phyloP scores from a whole-genome alignment of 2,113 vertebrate species.

The Todiramphus saurophagus region DNA sequence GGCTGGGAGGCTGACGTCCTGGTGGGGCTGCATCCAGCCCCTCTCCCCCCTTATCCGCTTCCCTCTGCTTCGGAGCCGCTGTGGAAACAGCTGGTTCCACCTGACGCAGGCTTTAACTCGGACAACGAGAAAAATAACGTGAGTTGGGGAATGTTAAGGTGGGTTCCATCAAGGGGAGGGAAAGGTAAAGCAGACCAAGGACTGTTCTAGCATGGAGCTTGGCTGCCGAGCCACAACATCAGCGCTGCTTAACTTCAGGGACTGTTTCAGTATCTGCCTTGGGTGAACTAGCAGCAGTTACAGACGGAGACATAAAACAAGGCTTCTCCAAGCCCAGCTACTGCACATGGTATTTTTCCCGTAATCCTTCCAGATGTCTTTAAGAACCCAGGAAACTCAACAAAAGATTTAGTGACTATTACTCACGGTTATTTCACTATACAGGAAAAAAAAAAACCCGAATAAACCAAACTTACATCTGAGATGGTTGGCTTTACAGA shows the following conservation, averaged over 20 bases:
- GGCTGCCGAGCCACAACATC: not conserved
- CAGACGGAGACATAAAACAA: not conserved
- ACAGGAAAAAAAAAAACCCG: not conserved
- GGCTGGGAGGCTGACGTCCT: not conserved
- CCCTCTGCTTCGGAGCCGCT: fast-evolving
- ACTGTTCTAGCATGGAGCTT: not conserved
- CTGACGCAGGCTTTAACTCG: not conserved
- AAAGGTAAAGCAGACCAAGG: not conserved
- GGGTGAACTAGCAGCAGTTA: not conserved
- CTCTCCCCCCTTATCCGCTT: not conserved
- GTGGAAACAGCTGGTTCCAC: not conserved
- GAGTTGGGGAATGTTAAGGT: not conserved
- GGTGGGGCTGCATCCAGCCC: not conserved
- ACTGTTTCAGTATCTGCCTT: not conserved
- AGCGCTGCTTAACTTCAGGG: fast-evolving
- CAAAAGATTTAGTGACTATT: constrained; percentile 25
- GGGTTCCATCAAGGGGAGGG: not conserved
- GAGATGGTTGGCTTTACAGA: not conserved
- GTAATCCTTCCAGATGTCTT: not conserved
- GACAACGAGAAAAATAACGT: not conserved
- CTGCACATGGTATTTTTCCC: not conserved
- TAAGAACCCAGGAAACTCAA: not conserved
- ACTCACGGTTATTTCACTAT: not conserved
- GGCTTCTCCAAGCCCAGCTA: not conserved
- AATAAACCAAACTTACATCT: not conserved